Conservation (phyloP, 2,797 vertebrate species). For the Geotrypetes seraphini region DNA sequence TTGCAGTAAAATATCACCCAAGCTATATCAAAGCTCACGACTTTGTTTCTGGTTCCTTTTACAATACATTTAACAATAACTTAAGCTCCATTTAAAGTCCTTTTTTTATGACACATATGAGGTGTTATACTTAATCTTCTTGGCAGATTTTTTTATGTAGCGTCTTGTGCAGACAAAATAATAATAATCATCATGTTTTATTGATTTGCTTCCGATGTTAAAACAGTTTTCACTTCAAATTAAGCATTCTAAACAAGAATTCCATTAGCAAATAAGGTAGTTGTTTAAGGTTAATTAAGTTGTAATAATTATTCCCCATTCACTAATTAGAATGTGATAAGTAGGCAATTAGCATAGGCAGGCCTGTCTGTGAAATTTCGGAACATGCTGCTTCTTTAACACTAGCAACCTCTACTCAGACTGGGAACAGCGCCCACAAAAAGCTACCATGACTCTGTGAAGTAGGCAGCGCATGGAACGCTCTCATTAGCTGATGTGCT, state of each 20-base stretch:
- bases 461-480: too few relatives aligned
- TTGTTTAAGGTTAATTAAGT: conserved; percentile 27
- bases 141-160: conserved; percentile 20
- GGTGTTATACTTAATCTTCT: conserved; percentile 32
- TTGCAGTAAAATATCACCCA: background rate
- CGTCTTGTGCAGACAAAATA: conserved; percentile 10
- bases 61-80: conserved; percentile 20
- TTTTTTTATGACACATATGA: conserved; percentile 26
- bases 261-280: conserved; percentile 25
- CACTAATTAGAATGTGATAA: conserved; percentile 14
- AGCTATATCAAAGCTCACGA: background rate
- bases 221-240: conserved; percentile 9
- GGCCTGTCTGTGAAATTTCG: too few relatives aligned
- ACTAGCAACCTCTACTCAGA: too few relatives aligned
- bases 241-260: conserved; percentile 15
- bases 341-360: conserved; percentile 14
- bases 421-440: too few relatives aligned
- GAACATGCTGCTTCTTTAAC: too few relatives aligned
- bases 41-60: conserved; percentile 21
- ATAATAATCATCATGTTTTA: conserved; percentile 8
- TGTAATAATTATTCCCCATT: conserved; percentile 18
- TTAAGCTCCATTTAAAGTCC: conserved; percentile 24
- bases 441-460: too few relatives aligned
- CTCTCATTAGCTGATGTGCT: too few relatives aligned
- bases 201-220: conserved; percentile 2